A percentile compares a stretch with the other conserved stretches of the same genome.
Evolutionary conservation across 2,113 vertebrate genomes (phyloP).

Genomic region (Pardalotus punctatus): DNA sequence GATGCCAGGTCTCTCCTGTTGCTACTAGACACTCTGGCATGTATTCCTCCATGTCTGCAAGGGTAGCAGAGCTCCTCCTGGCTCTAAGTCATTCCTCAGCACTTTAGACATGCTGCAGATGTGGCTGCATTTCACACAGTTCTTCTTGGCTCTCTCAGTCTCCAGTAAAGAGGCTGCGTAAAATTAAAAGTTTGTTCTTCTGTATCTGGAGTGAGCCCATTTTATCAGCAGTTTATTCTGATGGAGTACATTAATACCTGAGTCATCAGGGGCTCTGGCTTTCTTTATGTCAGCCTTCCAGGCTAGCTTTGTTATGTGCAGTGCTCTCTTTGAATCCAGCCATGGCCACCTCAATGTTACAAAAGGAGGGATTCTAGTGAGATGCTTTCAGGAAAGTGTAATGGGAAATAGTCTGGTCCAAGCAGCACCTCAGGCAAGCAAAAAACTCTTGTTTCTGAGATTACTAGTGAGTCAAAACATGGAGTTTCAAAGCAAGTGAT

Average conservation of each 20-base stretch:
- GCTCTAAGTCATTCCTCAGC: not conserved
- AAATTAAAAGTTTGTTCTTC: slow-evolving; percentile 14
- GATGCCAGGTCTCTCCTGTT: not conserved
- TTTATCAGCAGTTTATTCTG: slow-evolving; percentile 13
- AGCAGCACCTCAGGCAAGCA: not conserved
- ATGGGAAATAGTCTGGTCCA: not conserved
- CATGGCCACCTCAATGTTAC: not conserved
- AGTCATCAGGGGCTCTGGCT: not conserved
- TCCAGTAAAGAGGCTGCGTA: fast-evolving
- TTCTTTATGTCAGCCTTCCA: slow-evolving; percentile 2
- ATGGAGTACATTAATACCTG: not conserved
- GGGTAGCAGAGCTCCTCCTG: not conserved
- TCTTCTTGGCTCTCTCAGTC: not conserved
- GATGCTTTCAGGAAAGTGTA: not conserved
- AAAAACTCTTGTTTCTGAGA: not conserved
- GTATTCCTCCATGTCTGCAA: not conserved
- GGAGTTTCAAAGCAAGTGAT: not conserved
- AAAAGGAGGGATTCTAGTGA: not conserved
- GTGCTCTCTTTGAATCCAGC: not conserved
- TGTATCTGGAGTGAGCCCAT: not conserved
- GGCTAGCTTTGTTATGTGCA: not conserved
- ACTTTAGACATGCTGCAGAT: not conserved
- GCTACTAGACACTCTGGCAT: not conserved
- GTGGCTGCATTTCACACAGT: not conserved
- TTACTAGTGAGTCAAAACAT: not conserved